Base-by-base conservation (phyloP, 2,888 invertebrate species). In the Stictocephala bisonia region DNA sequence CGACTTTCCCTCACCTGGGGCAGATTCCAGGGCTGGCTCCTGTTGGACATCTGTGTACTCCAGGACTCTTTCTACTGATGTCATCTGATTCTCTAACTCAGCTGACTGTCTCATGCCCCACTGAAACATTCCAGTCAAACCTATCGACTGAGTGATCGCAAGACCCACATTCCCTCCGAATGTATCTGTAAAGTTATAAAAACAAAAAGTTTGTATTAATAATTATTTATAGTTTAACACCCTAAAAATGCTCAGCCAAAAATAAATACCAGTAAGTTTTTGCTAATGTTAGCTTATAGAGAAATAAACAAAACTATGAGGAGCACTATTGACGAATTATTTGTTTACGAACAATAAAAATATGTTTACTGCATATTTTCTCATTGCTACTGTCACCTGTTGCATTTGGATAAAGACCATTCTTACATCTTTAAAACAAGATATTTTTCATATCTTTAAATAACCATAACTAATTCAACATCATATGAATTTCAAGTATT, bases 21-120 rank as follows among this genome's bases (percentile, higher is more conserved):
- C 53, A 9, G 81, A 80, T 60, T 80, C 80, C n/a, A 80, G 75
- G n/a, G 77, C 70, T 2, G 80, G 77, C 79, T 90, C 90, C n/a
- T 88, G 85, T 72, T 90, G 89, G 9, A 96, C 85, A 22, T 87
- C 85, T 0, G 90, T 89, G 83, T 96, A 96, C 81, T 95, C 94
- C 9, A 94, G 83, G 0, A 96, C 90, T 82, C 96, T 88, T 84
- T 98, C 97, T 0, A 97, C 97, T 3, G 94, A 92, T 2, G 93
- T 95, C 94, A 95, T 94, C 78, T 91, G 92, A 81, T 94, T 95
- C 82, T 91, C 93, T 7, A 94, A 83, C 83, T 97, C 96, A 0
- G 96, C 94, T 79, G 95, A 94, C 83, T 97, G 96, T 9, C 96
- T 86, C 90, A 97, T 94, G 26, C 95, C 95, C 95, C 96, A 97